Percentiles rank a stretch among this genome's conserved stretches.
Evolutionary conservation across 53 echinoderm and acorn worm genomes (phyloP).

Genomic region (Mesocentrotus franciscanus): DNA sequence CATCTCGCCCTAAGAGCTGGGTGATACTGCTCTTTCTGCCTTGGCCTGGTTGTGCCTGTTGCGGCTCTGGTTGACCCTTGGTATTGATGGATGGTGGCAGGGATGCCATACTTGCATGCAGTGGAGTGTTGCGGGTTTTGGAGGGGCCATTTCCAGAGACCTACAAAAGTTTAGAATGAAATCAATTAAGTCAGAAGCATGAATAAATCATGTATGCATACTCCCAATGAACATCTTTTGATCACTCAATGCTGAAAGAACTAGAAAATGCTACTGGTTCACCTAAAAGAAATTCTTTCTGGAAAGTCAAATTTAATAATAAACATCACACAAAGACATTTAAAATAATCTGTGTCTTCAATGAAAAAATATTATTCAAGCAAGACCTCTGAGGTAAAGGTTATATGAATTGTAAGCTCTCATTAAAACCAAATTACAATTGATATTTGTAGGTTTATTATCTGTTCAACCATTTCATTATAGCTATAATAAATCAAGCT

Average conservation of each 20-base stretch:
- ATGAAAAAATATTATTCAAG: no score
- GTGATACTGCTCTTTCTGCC: conserved; percentile 60
- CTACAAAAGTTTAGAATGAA: neutral
- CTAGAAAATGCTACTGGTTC: no score
- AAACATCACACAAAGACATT: no score
- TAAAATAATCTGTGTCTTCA: no score
- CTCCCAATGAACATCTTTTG: neutral
- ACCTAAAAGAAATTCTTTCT: no score
- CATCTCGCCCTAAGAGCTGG: conserved; percentile 50
- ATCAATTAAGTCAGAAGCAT: neutral
- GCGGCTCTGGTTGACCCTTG: neutral
- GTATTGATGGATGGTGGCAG: neutral
- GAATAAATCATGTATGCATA: neutral
- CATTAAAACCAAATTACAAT: no score
- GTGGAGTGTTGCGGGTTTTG: neutral
- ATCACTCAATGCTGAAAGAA: neutral
- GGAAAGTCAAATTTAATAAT: no score
- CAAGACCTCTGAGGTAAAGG: no score
- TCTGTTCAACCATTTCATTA: no score
- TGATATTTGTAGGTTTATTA: no score
- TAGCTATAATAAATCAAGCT: no score
- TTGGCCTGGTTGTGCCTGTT: neutral
- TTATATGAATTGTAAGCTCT: no score
- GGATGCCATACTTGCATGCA: neutral
- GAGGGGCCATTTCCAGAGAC: conserved; percentile 24